Base-by-base conservation (phyloP, 2,888 invertebrate genomes). In the Gymnocheta viridis region DNA sequence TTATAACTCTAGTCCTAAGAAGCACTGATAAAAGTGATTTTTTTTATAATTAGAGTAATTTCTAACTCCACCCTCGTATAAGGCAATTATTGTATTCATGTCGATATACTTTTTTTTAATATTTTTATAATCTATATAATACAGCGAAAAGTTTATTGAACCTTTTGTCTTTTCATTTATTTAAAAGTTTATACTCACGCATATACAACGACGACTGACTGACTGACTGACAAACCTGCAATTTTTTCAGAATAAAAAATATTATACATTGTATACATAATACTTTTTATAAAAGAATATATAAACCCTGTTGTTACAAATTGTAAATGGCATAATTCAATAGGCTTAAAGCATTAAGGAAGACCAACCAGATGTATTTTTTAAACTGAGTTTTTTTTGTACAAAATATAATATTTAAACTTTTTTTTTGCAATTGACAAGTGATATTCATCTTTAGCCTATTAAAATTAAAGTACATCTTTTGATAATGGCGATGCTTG, bases 111-210 rank as follows among this genome's bases (percentile, higher is more conserved):
- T 64, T 58, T 49, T 22, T 51, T 29, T 27, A 29, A 41, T 49
- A 41, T 60, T 60, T 27, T 69, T 70, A 29, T 76, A 82, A 76
- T 82, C 74, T 78, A 60, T 72, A 78, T 82, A 58, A 67, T 72
- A 72, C 60, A 73, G 77, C 82, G 66, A 58, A 79, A 78, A 76
- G 82, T 79, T 83, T 41, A 83, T 58, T 83, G 82, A 83, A 83
- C 82, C 58, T 74, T 70, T 56, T 38, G 58, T 49, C 62, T 62
- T 56, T 81, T 62, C 44, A 35, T 54, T 64, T 56, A 47, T 79
- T 76, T 62, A 76, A 54, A 56, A 54, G 69, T 56, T 69, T 69
- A 29, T 74, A 47, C 22, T 29, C 67, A 69, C 74, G 54, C 74
- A 74, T 22, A 62, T 47, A 38, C 22, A n/a, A 32, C 38, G 22